Conservation (phyloP, 1,140 invertebrate genomes). For the Venustaconcha ellipsiformis region DNA sequence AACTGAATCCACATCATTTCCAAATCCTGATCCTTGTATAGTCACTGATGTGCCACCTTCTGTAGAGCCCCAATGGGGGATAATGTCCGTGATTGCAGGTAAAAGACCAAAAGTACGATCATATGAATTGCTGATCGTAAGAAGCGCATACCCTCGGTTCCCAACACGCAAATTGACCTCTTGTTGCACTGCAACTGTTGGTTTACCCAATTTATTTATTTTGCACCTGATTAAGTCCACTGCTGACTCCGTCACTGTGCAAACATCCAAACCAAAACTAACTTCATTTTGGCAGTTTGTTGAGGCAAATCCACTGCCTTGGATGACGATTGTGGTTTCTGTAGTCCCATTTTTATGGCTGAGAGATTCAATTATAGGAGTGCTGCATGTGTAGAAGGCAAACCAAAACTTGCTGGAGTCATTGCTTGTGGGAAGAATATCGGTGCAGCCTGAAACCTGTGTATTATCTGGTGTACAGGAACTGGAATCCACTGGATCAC, state of each 20-base stretch:
- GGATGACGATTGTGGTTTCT: constrained; percentile 31
- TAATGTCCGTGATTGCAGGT: constrained; percentile 34
- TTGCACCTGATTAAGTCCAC: constrained; percentile 16
- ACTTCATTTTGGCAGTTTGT: constrained; percentile 46
- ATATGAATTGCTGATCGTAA: constrained; percentile 17
- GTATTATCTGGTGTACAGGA: not conserved
- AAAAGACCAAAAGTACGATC: constrained; percentile 34
- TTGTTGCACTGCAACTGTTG: constrained; percentile 28
- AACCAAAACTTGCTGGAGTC: constrained; percentile 41
- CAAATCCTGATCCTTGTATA: constrained; percentile 40
- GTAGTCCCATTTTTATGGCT: constrained; percentile 34
- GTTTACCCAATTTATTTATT: constrained; percentile 20
- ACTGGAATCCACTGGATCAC: not conserved
- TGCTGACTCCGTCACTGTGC: constrained; percentile 15
- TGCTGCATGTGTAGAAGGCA: constrained; percentile 40
- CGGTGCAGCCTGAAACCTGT: constrained; percentile 10
- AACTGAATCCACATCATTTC: constrained; percentile 1
- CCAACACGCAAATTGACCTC: constrained; percentile 36
- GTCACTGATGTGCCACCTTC: constrained; percentile 41
- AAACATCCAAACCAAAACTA: constrained; percentile 18
- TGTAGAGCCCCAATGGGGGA: constrained; percentile 37
- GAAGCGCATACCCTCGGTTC: constrained; percentile 46
- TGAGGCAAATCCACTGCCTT: constrained; percentile 40
- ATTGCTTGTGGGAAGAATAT: not conserved
- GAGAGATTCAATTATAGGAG: constrained; percentile 36